Evolutionary conservation across 2,888 invertebrate species (phyloP), one percentile per base, ranked within the genome.

Genomic region (Andrena marginata): DNA sequence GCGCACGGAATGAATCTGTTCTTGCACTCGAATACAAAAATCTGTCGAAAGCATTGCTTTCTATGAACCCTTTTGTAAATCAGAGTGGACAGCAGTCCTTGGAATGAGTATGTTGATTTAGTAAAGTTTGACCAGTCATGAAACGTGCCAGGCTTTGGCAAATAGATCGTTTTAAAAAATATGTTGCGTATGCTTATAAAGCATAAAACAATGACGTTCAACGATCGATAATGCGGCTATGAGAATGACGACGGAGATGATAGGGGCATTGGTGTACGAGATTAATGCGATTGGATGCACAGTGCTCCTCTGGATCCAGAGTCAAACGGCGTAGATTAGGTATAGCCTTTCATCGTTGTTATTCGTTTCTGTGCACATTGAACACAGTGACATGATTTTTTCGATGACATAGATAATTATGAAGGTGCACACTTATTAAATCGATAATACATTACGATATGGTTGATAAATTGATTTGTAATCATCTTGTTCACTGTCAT

Each of bases 201-300:
- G 49, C 60, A 20, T 31, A 31, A 56, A 65, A 78, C 60, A 80
- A 74, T 67, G 49, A 62, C 23, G 49, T n/a, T 71, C 16, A 67
- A 63, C 42, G 63, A 59, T 67, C 77, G 71, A 51, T 72, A 65
- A 74, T 42, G 63, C 69, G 51, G 26, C 23, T 42, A 23, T 26
- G 62, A 23, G 64, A 64, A 77, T 48, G 20, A 49, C 49, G 35
- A 60, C 31, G 62, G 65, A 49, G 60, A 51, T 33, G 48, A 64
- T 60, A 42, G 63, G 23, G 54, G 10, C 10, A 51, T 35, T 69
- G 67, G 65, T 70, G 78, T 54, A 33, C 67, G 63, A 83, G 72
- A 75, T 85, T 88, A 88, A 87, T 88, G 85, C 84, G 82, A 85
- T 82, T 84, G 81, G 85, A 85, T 87, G 86, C 85, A 89, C 81